These are phyloP conservation scores for Entomobrya proxima DNA, from an alignment of 2,888 invertebrate species.

Conservation along the genomic window DNA sequence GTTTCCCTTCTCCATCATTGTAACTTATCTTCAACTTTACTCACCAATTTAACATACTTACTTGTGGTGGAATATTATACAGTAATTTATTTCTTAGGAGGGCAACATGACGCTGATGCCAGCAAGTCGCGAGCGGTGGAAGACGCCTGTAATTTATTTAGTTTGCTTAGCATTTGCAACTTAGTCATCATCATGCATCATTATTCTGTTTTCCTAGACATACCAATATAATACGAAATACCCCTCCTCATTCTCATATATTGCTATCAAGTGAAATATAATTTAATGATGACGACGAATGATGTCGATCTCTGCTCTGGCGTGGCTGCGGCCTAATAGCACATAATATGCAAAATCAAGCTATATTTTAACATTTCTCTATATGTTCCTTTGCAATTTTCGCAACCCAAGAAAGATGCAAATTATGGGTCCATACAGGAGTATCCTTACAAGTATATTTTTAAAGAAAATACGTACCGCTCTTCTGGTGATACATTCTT, in stretches of 20 bases:
- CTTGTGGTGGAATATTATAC: conserved; percentile 12
- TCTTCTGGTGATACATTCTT: too few relatives aligned
- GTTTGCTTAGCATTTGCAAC: conserved; percentile 1
- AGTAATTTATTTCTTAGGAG: conserved; percentile 12
- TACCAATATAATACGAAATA: background rate
- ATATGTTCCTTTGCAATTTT: background rate
- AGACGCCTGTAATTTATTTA: conserved; percentile 45
- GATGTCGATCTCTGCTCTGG: conserved; percentile 15
- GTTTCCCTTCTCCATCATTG: background rate
- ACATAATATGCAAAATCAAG: too few relatives aligned
- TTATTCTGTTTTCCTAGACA: background rate
- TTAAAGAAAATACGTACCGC: background rate
- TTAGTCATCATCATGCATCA: conserved; percentile 35
- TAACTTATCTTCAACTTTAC: background rate
- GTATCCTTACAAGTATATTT: background rate
- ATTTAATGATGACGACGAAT: background rate
- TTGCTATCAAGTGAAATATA: background rate
- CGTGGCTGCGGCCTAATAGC: background rate
- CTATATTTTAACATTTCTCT: background rate
- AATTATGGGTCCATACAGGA: background rate
- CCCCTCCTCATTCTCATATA: background rate
- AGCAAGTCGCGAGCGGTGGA: conserved; percentile 37
- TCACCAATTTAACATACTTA: conserved; percentile 23
- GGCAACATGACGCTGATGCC: conserved; percentile 21
- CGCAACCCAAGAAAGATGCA: background rate